Percentiles rank a stretch among this genome's conserved stretches.
phyloP scores from a whole-genome alignment of 2,888 invertebrate genomes.

The Aleiodes leptofemur region DNA sequence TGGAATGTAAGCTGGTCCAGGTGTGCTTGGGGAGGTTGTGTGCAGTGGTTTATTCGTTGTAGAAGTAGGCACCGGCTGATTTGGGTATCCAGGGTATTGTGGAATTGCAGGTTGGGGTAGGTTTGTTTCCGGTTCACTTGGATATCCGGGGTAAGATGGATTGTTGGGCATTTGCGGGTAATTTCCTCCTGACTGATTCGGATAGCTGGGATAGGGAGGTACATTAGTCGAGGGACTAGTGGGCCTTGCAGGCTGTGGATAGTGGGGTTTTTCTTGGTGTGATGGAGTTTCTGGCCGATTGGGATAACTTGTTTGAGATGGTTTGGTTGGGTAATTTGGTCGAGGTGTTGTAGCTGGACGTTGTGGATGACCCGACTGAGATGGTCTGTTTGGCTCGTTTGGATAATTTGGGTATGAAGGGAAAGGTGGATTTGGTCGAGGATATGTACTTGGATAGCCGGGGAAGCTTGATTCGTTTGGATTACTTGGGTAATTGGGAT shows the following conservation, averaged over 20 bases:
- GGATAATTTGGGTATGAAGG: slow-evolving; percentile 61
- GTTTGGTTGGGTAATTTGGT: slow-evolving; percentile 56
- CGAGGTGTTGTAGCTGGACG: slow-evolving; percentile 62
- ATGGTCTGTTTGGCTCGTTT: background rate
- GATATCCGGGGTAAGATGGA: slow-evolving; percentile 51
- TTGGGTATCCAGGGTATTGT: slow-evolving; percentile 52
- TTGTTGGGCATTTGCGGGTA: no score
- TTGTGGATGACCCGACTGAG: slow-evolving; percentile 35
- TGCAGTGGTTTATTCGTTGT: slow-evolving; percentile 45
- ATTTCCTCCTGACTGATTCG: background rate
- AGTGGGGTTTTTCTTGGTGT: slow-evolving; percentile 47
- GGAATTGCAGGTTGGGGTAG: slow-evolving; percentile 52
- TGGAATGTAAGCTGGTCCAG: slow-evolving; percentile 39
- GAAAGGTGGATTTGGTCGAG: slow-evolving; percentile 41
- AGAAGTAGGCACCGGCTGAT: slow-evolving; percentile 70
- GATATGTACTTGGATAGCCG: slow-evolving; percentile 57
- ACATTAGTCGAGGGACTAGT: slow-evolving; percentile 30
- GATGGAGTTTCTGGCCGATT: slow-evolving; percentile 66
- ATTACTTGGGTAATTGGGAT: slow-evolving; percentile 59
- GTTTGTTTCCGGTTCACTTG: slow-evolving; percentile 49
- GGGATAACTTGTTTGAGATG: slow-evolving; percentile 67
- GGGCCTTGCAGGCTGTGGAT: slow-evolving; percentile 64
- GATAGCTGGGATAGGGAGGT: slow-evolving; percentile 38
- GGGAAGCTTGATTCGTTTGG: slow-evolving; percentile 54
- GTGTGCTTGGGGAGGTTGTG: slow-evolving; percentile 43